Conservation (phyloP, 2,797 vertebrate genomes). For the Pangasius macronema region DNA sequence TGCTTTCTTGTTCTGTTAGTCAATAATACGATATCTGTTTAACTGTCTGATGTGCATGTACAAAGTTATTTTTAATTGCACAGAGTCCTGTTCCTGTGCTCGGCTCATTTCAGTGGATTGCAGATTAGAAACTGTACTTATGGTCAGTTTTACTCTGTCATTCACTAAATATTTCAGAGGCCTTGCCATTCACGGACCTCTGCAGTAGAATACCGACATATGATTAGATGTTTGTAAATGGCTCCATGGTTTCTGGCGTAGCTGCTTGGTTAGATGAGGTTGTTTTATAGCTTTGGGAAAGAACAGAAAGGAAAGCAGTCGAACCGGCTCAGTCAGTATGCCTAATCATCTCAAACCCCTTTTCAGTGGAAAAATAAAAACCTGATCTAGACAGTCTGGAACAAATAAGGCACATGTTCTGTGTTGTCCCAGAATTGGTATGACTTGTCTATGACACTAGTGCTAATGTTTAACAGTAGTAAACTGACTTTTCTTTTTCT, state of each 20-base stretch:
- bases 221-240: conserved; percentile 50
- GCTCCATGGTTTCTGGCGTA: conserved; percentile 42
- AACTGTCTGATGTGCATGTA: neutral
- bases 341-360: conserved; percentile 36
- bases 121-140: conserved; percentile 36
- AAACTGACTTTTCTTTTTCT: neutral
- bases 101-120: neutral
- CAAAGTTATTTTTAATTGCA: conserved; percentile 2
- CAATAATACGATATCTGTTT: neutral
- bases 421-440: neutral
- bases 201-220: conserved; percentile 33
- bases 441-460: neutral
- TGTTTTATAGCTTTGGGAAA: conserved; percentile 40
- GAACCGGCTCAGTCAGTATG: conserved; percentile 40
- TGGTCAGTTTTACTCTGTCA: conserved; percentile 42
- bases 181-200: conserved; percentile 30
- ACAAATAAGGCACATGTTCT: conserved; percentile 7
- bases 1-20: conserved; percentile 11
- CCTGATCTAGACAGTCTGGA: conserved; percentile 12
- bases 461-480: neutral
- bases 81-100: neutral
- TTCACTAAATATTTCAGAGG: conserved; percentile 35
- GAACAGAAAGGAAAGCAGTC: conserved; percentile 42
- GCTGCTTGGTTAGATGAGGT: conserved; percentile 35
- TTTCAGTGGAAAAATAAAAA: conserved; percentile 39